Base-by-base conservation (phyloP, 2,113 vertebrate genomes). In the Echinops telfairi region DNA sequence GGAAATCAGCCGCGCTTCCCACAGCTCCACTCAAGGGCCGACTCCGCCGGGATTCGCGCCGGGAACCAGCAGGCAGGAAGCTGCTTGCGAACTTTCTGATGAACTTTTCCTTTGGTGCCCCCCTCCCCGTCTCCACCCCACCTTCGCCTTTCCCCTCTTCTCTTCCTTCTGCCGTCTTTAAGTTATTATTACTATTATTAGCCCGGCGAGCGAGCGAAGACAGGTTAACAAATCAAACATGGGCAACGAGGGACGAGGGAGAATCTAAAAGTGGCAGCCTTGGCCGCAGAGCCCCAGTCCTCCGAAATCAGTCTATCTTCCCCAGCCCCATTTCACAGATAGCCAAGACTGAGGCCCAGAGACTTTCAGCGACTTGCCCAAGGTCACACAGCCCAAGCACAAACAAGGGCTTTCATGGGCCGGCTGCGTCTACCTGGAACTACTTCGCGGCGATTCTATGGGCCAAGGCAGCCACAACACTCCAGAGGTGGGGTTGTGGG, bases 11-110 rank as follows among this genome's bases (percentile, higher is more conserved):
- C 11, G 89, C 68, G 93, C 93, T 95, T 92, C 96, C 94, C 90
- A 79, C 92, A 66, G 95, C 92, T 93, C 68, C 87, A 57, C 76
- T 0, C 16, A 90, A 92, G 94, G 94, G 83, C 93, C 94, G 75
- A 53, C 89, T 96, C 96, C 96, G 94, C 84, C 25, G 94, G 92
- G 95, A 96, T 31, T 88, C 66, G 92, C 89, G 82, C 93, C 12
- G 83, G 94, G 90, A 96, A 88, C 76, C 94, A 96, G 90, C 87
- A 91, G 96, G 92, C 89, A 76, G 82, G 78, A 57, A 88, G 95
- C 91, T 93, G 89, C 95, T 31, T 90, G 93, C 43, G 92, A 97
- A 96, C 96, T 97, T 97, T 96, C 94, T 43, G 93, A 93, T 95
- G 84, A 97, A 97, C 96, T 97, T 97, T 95, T 95, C 47, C 10